Base-by-base conservation (phyloP, 2,113 vertebrate genomes). In the Nettapus auritus region DNA sequence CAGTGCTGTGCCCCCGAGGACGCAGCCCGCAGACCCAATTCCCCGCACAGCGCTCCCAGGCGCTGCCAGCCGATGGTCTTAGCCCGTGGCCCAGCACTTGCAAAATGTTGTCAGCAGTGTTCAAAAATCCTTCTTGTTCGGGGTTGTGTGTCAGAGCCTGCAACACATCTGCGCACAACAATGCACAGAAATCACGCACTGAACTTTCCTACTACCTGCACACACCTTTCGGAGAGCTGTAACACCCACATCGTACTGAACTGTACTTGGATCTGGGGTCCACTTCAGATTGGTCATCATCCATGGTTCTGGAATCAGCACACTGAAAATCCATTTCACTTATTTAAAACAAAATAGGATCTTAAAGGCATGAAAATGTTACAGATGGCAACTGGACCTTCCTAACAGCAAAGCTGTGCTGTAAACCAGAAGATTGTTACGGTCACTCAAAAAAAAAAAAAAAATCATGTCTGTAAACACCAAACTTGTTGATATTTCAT, bases 371-470 rank as follows among this genome's bases (percentile, higher is more conserved):
- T 8, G 42, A 46, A 42, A 82, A 44, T 0, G 0, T 4, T 48
- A 7, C 19, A 50, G 74, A 10, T 0, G 21, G 67, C 36, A 63
- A 44, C 8, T 3, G 4, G 60, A n/a, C 59, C 63, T 14, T 15
- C 18, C 2, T 8, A 64, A 6, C 13, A 8, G 31, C 23, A 0
- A 11, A 16, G 38, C 8, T n/a, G n/a, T 48, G 48, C 53, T 56
- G 4, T 2, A 36, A 53, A 13, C 33, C 67, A 13, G 18, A 0
- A 34, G 34, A 48, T 13, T 6, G 57, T 29, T 28, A 6, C 0
- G 0, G 4, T 46, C 38, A 21, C 46, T 22, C 46, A 2, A 0
- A 0, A 8, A 55, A 29, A 38, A 53, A 8, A 75, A 50, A 50
- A 7, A 48, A 48, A 48, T 48, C 46, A 20, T 12, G 6, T 5